A percentile compares a stretch with the other conserved stretches of the same genome.
These are phyloP conservation scores for Enteromius paludinosus DNA, from an alignment of 2,797 vertebrate genomes.

Conservation along the genomic window DNA sequence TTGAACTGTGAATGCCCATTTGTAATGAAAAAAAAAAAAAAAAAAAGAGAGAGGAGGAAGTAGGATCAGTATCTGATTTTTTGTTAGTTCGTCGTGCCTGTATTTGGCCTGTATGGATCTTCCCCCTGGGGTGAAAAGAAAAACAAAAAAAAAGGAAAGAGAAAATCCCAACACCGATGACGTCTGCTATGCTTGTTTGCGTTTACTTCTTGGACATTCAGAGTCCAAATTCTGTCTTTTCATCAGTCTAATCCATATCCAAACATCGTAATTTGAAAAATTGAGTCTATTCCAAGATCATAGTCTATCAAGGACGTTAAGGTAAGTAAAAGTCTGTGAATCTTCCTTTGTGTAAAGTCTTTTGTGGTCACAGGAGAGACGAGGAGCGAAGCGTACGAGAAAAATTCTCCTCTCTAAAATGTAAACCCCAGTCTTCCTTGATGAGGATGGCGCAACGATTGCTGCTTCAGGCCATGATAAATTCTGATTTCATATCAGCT, in stretches of 20 bases:
- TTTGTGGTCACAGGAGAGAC: constrained; percentile 47
- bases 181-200: constrained; percentile 74
- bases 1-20: constrained; percentile 80
- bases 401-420: constrained; percentile 58
- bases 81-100: constrained; percentile 59
- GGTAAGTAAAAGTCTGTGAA: constrained; percentile 64
- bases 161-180: constrained; percentile 66
- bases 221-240: constrained; percentile 59
- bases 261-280: constrained; percentile 65
- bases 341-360: constrained; percentile 58
- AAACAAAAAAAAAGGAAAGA: constrained; percentile 54
- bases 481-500: constrained; percentile 95
- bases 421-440: constrained; percentile 60
- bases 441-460: constrained; percentile 24
- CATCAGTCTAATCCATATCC: constrained; percentile 66
- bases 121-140: constrained; percentile 64
- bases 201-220: constrained; percentile 54
- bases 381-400: constrained; percentile 44
- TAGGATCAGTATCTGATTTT: constrained; percentile 46
- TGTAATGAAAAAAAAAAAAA: constrained; percentile 3
- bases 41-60: not conserved
- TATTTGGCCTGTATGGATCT: constrained; percentile 74
- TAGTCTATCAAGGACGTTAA: constrained; percentile 66
- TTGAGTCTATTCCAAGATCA: constrained; percentile 61
- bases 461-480: constrained; percentile 87